A percentile compares a stretch with the other conserved stretches of the same genome.
Conservation (phyloP, 2,797 vertebrate genomes). For the Cottoperca gobio region DNA sequence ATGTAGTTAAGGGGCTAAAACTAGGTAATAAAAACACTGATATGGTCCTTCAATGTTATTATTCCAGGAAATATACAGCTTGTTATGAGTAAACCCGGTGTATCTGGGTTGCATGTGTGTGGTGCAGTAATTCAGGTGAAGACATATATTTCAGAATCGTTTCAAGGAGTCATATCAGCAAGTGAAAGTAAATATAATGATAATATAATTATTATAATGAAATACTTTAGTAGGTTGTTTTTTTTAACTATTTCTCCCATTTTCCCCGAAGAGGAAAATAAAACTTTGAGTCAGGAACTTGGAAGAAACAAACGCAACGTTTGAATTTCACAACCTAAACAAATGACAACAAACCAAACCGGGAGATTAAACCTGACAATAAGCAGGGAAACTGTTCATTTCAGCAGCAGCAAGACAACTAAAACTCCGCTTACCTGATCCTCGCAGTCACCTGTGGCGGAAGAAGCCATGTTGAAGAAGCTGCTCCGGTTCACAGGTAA, state of each 20-base stretch:
- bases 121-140: background rate
- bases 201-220: too few relatives aligned
- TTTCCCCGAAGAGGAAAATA: background rate
- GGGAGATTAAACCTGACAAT: rapidly evolving
- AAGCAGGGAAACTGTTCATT: background rate
- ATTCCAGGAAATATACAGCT: rapidly evolving
- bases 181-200: conserved; percentile 10
- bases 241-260: background rate
- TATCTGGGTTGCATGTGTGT: background rate
- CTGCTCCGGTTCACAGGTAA: conserved; percentile 62
- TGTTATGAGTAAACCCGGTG: background rate
- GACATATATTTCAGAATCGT: background rate
- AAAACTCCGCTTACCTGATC: conserved; percentile 67
- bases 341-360: background rate
- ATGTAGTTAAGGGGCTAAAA: background rate
- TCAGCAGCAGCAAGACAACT: background rate
- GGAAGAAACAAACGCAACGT: background rate
- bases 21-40: background rate
- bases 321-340: background rate
- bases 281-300: background rate
- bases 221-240: background rate
- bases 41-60: background rate
- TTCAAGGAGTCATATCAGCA: background rate
- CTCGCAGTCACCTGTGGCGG: conserved; percentile 72
- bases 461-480: conserved; percentile 77